These are phyloP conservation scores for Ibycter americanus DNA, from an alignment of 2,797 vertebrate species.

Conservation along the genomic window DNA sequence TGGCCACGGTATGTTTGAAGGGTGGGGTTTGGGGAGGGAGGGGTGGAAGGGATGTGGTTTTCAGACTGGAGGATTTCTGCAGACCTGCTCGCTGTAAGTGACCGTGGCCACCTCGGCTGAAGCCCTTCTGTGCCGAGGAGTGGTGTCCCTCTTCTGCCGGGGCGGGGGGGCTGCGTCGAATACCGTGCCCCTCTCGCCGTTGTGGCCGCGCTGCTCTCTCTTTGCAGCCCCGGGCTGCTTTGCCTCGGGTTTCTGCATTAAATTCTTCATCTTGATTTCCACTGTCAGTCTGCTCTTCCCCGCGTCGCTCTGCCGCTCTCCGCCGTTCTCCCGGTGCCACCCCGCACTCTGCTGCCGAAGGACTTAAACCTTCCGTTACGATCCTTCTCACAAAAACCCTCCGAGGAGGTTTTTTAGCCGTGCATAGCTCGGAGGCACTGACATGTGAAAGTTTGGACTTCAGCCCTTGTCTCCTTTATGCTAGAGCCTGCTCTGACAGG, in stretches of 20 bases:
- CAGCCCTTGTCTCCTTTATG: background rate
- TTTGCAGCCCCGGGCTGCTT: background rate
- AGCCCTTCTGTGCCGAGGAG: background rate
- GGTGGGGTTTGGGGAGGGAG: background rate
- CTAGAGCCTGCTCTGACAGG: background rate
- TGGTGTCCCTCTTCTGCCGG: background rate
- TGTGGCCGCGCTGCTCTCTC: background rate
- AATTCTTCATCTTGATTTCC: background rate
- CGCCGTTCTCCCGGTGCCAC: background rate
- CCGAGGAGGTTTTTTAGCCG: background rate
- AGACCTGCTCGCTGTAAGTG: background rate
- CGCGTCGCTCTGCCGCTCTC: fast-evolving
- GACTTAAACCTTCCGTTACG: background rate
- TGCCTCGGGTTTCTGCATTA: background rate
- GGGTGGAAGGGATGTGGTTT: background rate
- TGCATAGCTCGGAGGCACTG: background rate
- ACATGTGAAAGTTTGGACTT: background rate
- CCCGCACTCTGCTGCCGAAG: background rate
- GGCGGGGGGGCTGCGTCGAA: background rate
- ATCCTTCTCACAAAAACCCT: background rate
- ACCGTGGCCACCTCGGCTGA: background rate
- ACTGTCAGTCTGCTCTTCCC: background rate
- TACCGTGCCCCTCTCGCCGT: fast-evolving
- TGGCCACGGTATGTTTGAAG: constrained; percentile 85
- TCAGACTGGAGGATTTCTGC: background rate